Conservation (phyloP, 2,797 vertebrate genomes). For the Myotis pilosus region DNA sequence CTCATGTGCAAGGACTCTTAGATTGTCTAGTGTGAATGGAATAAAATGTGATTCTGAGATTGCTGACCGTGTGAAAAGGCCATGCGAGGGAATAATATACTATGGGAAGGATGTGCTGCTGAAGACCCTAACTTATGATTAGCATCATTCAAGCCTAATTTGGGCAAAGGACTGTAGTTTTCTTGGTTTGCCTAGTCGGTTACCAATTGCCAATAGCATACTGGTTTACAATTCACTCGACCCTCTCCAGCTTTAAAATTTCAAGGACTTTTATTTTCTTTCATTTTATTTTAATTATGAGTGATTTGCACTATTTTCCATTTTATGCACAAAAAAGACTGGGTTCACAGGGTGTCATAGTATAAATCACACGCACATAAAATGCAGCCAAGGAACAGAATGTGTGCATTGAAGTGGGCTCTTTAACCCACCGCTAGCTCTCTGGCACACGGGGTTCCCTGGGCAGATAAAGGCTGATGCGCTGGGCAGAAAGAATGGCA, state of each 20-base stretch:
- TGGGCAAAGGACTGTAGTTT: neutral
- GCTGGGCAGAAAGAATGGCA: neutral
- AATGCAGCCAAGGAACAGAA: neutral
- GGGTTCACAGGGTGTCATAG: neutral
- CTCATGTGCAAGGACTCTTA: neutral
- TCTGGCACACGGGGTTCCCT: neutral
- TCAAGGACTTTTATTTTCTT: neutral
- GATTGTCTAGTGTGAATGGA: neutral
- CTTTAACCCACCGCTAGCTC: neutral
- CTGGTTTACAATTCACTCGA: neutral
- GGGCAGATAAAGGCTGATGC: neutral
- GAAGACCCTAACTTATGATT: neutral
- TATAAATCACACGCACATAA: neutral
- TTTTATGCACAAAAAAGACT: neutral
- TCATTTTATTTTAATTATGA: neutral
- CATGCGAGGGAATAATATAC: neutral
- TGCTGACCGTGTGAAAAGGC: neutral
- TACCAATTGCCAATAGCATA: neutral
- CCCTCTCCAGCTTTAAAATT: neutral
- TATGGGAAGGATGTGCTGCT: neutral
- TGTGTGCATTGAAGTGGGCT: neutral
- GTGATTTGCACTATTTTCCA: neutral
- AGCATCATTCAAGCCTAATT: neutral
- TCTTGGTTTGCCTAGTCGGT: neutral
- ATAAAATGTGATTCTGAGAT: neutral